These are phyloP conservation scores for Micoletzkya japonica DNA, from an alignment of 2,888 invertebrate genomes.

Conservation along the genomic window DNA sequence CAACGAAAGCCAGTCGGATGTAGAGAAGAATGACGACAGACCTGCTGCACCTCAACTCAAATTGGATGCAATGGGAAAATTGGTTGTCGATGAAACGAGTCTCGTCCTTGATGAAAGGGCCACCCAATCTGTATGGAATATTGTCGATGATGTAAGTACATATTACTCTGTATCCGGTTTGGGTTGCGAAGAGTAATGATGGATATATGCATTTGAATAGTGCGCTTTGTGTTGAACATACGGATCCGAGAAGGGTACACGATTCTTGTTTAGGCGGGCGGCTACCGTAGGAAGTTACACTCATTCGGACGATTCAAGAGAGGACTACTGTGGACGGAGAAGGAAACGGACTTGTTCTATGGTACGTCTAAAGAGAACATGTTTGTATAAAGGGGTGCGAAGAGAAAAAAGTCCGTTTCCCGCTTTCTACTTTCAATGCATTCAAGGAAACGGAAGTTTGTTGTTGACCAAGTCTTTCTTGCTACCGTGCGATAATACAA, in stretches of 20 bases:
- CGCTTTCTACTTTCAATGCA: not conserved
- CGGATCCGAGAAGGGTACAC: too few relatives aligned
- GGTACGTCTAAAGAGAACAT: not conserved
- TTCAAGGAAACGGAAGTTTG: not conserved
- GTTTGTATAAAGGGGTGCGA: too few relatives aligned
- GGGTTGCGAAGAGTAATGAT: too few relatives aligned
- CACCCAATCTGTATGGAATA: slow-evolving; percentile 18
- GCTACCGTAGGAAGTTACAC: slow-evolving; percentile 1
- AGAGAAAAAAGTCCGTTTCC: not conserved
- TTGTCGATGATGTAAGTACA: slow-evolving; percentile 11
- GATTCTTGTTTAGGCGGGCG: too few relatives aligned
- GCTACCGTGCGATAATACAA: not conserved
- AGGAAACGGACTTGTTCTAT: slow-evolving; percentile 27
- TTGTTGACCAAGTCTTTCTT: not conserved
- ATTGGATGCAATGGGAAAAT: slow-evolving; percentile 23
- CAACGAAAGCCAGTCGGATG: slow-evolving; percentile 7
- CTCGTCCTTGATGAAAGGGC: slow-evolving; percentile 18
- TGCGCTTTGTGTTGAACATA: too few relatives aligned
- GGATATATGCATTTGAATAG: too few relatives aligned
- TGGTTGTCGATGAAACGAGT: slow-evolving; percentile 25
- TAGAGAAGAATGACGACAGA: slow-evolving; percentile 5
- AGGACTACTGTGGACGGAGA: slow-evolving; percentile 19
- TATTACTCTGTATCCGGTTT: too few relatives aligned
- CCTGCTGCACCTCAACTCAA: slow-evolving; percentile 26
- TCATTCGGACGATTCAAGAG: slow-evolving; percentile 17